These are phyloP conservation scores for Drosophila pullipes DNA, from an alignment of 2,888 invertebrate species.

Conservation along the genomic window DNA sequence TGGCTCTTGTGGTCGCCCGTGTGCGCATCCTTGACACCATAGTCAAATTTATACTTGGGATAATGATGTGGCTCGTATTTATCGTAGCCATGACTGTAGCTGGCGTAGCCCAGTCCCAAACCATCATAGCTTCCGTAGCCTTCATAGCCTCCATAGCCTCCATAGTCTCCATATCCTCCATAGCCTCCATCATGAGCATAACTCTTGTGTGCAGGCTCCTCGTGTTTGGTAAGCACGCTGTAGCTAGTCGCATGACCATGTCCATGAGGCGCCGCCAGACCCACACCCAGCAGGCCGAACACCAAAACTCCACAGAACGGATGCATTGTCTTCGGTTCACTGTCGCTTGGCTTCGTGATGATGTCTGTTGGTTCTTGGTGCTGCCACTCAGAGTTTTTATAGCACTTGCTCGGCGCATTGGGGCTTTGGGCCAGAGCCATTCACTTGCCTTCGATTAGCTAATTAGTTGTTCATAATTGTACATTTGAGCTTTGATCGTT, in stretches of 20 bases:
- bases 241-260: constrained; percentile 74
- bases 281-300: constrained; percentile 54
- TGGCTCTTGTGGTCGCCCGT: constrained; percentile 86
- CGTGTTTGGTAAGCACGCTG: constrained; percentile 80
- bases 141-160: constrained; percentile 32
- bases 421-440: constrained; percentile 52
- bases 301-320: constrained; percentile 52
- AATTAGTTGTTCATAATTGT: constrained; percentile 62
- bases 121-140: constrained; percentile 34
- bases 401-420: constrained; percentile 35
- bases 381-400: constrained; percentile 50
- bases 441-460: constrained; percentile 65
- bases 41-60: constrained; percentile 86
- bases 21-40: constrained; percentile 86
- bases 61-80: constrained; percentile 85
- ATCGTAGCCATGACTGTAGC: constrained; percentile 68
- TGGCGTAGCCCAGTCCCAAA: constrained; percentile 38
- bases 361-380: constrained; percentile 63
- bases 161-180: constrained; percentile 32
- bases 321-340: constrained; percentile 47
- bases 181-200: constrained; percentile 45
- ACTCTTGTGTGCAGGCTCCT: constrained; percentile 64
- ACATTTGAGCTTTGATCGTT: constrained; percentile 38
- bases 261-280: constrained; percentile 65
- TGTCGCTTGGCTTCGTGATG: constrained; percentile 35